Base-by-base conservation (phyloP, 2,797 vertebrate species). In the Telmatherina bonti region DNA sequence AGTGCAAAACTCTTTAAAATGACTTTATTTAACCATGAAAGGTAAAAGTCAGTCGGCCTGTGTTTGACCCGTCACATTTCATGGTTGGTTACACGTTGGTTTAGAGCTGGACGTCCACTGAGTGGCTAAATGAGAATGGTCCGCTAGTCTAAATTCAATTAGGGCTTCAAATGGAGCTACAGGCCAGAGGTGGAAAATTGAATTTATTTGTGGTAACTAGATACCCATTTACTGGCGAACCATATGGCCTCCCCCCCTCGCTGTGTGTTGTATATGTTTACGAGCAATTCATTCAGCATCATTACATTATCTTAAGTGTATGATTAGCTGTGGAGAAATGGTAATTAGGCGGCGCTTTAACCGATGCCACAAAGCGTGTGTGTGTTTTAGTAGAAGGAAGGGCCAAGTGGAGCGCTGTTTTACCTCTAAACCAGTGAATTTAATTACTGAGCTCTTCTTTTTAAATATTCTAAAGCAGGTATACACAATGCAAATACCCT, bases 171-270 rank as follows among this genome's bases (percentile, higher is more conserved):
- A 79, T 87, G 79, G 85, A 86, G 76, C 79, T 64, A 57, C 70
- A 67, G 81, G 84, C 87, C 88, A 79, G 78, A 82, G 88, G 82
- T 91, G 91, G 92, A 92, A 93, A 93, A 94, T 92, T 89, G 38
- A 87, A 93, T 93, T 93, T 87, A 92, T 92, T 89, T 92, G 73
- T 88, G 85, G 93, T 87, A 92, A 93, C 86, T 82, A 78, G 81
- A 92, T 88, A 78, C 72, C 74, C 80, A 81, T 91, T 92, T 84
- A 83, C 80, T 66, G 54, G 62, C 65, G 67, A 65, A 76, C 88
- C 82, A 85, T 78, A 85, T 76, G 79, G 88, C 79, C 80, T 76
- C 83, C 80, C 84, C 80, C 83, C 79, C 79, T 75, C 52, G 71
- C 72, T 79, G 82, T 73, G 74, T 5, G 75, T 78, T 82, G 76